Evolutionary conservation across 2,113 vertebrate genomes (phyloP), one percentile per base, ranked within the genome.

Genomic region (Halichoerus grypus): DNA sequence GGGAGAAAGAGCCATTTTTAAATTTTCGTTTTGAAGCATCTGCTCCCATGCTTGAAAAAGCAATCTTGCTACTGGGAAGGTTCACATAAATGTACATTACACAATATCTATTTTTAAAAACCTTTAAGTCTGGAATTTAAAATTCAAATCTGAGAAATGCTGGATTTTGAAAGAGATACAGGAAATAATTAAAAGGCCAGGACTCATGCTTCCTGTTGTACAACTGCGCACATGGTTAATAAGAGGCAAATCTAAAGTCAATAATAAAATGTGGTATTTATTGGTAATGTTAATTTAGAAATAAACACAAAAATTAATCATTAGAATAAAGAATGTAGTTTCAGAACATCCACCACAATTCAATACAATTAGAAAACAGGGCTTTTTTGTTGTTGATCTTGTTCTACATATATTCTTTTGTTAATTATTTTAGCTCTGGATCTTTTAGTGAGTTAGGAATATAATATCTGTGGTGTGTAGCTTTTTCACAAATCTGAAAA

Each of bases 161-260:
- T 53, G 28, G 16, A 87, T 86, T 97, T 93, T 86, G 46, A 95
- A 95, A 97, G 4, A 93, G 13, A n/a, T 31, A 67, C 1, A 65
- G 10, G 65, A 81, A 89, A 71, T 82, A 53, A 71, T 46, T 65
- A n/a, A 85, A 86, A 93, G 42, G n/a, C 19, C 55, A 86, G 26
- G 46, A 31, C 28, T 87, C 4, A 10, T 80, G 53, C 31, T 26
- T 95, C 36, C 55, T 86, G 22, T 15, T n/a, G 61, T 46, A 84
- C 22, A 92, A 61, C 0, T 24, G 42, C 49, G 31, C 14, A 91
- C 42, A 46, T 0, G 89, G 21, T 82, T 97, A 90, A 33, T 61
- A 88, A 74, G 31, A 80, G 24, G 18, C 10, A 72, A 84, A 36
- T 39, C 33, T 59, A 94, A 91, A 92, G 63, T 93, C 39, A 82